phyloP scores from a whole-genome alignment of 2,797 vertebrate genomes.

The Oryzias sinensis region DNA sequence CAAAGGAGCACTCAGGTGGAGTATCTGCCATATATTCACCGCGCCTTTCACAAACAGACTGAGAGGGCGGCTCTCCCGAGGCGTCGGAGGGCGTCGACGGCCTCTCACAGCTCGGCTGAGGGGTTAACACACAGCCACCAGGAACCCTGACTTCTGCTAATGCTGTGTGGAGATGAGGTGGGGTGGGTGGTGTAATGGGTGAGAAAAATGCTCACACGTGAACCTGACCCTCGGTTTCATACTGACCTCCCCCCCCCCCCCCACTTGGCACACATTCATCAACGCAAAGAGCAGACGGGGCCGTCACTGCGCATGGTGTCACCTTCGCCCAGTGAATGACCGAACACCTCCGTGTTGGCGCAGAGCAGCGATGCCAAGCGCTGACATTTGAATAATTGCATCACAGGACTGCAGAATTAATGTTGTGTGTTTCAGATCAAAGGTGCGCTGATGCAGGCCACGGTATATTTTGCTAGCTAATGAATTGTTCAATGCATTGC shows the following conservation, averaged over 20 bases:
- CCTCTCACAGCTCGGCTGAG: constrained; percentile 21
- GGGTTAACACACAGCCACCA: constrained; percentile 51
- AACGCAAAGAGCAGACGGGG: constrained; percentile 18
- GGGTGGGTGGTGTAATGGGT: constrained; percentile 35
- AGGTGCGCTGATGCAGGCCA: background rate
- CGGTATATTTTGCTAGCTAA: no score
- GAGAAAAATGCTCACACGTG: constrained; percentile 61
- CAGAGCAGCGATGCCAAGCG: background rate
- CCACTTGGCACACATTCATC: constrained; percentile 17
- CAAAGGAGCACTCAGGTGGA: constrained; percentile 28
- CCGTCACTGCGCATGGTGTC: background rate
- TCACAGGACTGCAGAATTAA: background rate
- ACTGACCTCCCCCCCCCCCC: constrained; percentile 1
- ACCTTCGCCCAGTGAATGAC: background rate
- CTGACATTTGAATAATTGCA: background rate
- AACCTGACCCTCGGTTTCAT: constrained; percentile 51
- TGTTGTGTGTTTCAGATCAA: constrained; percentile 1
- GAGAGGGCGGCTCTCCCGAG: constrained; percentile 28
- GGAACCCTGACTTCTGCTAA: constrained; percentile 54
- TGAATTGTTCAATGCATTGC: no score
- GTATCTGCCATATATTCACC: constrained; percentile 24
- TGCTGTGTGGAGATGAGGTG: constrained; percentile 36
- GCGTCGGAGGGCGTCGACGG: constrained; percentile 27
- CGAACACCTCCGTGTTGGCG: constrained; percentile 6
- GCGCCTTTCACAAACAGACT: constrained; percentile 33